Base-by-base conservation (phyloP, 2,888 invertebrate species). In the Syrphus vitripennis region DNA sequence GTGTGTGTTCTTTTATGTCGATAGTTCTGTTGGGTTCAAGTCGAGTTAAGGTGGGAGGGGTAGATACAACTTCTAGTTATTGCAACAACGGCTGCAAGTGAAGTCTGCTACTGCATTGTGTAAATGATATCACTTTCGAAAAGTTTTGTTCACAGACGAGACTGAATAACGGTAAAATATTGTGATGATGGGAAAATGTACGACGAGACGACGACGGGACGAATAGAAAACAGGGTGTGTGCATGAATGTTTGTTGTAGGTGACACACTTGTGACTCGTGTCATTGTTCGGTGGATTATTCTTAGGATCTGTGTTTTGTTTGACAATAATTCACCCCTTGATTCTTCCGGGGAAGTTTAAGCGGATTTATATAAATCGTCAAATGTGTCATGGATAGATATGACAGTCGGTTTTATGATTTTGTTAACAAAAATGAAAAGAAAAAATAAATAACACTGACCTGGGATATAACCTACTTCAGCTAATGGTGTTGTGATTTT, bases 201-300 rank as follows among this genome's bases (percentile, higher is more conserved):
- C 50, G 7, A 2, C 6, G 37, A 50, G 26, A 29, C 42, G 16
- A 16, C 59, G 26, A 29, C 42, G 16, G 42, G 42, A 10, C 7
- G 42, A 9, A 19, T 55, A 19, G 53, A 24, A 6, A 42, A 19
- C 16, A 3, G 19, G 19, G 45, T 26, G n/a, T 21, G 26, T 37
- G 29, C n/a, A n/a, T n/a, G n/a, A n/a, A n/a, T 37, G 19, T 55
- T 16, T 59, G 59, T 21, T 65, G 21, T 40, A 19, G 70, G 55
- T 70, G 79, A 67, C 80, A 69, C 82, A 74, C 67, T 77, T 82
- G 82, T 59, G 75, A 61, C 72, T 80, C 71, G 80, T 84, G 79
- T 71, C 83, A 82, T 78, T 82, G 77, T 82, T 77, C 42, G 57
- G 69, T 50, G 74, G 86, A 86, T 86, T 86, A 82, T 74, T 74